These are phyloP conservation scores for Diorhabda carinulata DNA, from an alignment of 1,140 invertebrate genomes.

Conservation along the genomic window DNA sequence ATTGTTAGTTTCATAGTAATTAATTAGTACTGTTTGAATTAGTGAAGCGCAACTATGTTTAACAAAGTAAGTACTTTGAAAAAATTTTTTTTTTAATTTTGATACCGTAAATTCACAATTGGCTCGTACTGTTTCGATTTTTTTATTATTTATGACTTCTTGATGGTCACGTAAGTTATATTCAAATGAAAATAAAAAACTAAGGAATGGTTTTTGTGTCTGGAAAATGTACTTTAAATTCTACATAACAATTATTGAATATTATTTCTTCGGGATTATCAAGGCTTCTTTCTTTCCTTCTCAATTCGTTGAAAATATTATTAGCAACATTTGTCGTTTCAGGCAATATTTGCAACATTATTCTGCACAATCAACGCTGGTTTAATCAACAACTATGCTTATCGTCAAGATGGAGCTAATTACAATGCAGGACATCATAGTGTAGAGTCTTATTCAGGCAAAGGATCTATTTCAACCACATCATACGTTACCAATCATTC, in stretches of 20 bases:
- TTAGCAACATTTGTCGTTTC: background rate
- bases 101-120: too few species aligned
- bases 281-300: too few species aligned
- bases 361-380: background rate
- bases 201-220: too few species aligned
- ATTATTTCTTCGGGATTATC: too few species aligned
- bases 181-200: too few species aligned
- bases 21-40: background rate
- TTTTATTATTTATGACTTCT: too few species aligned
- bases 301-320: too few species aligned
- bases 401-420: background rate
- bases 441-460: background rate
- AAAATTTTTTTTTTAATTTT: too few species aligned
- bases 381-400: background rate
- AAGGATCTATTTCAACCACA: background rate
- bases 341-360: background rate
- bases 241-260: too few species aligned
- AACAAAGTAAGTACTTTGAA: background rate
- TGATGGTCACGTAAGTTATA: too few species aligned
- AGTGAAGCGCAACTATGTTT: background rate
- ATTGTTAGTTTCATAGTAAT: background rate
- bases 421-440: background rate
- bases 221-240: too few species aligned
- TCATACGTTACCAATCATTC: constrained; percentile 4
- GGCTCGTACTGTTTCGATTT: too few species aligned